These are phyloP conservation scores for Suillia variegata DNA, from an alignment of 2,888 invertebrate genomes.

Conservation along the genomic window DNA sequence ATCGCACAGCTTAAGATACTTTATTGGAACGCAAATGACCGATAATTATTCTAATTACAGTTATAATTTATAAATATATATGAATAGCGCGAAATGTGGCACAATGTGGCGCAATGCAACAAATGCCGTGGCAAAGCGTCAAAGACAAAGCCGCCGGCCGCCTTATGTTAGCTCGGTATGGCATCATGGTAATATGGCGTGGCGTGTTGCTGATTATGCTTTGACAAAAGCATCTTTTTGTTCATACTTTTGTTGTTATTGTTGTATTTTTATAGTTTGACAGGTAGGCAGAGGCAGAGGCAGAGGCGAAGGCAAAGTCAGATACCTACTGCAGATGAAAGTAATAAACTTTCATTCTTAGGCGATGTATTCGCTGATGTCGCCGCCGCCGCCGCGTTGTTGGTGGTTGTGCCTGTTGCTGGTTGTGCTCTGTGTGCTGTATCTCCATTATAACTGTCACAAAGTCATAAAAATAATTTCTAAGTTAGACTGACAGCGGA, in stretches of 20 bases:
- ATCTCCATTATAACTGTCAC: slow-evolving; percentile 20
- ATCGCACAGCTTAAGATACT: background rate
- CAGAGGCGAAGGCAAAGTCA: background rate
- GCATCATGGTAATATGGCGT: too few relatives aligned
- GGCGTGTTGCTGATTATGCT: too few relatives aligned
- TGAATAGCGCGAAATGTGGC: background rate
- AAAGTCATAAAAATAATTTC: slow-evolving; percentile 13
- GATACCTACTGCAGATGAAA: slow-evolving; percentile 4
- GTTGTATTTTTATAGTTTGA: background rate
- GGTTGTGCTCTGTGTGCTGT: slow-evolving; percentile 3
- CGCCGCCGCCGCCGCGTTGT: too few relatives aligned
- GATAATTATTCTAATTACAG: slow-evolving; percentile 6
- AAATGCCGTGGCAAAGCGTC: background rate
- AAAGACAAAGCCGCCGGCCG: too few relatives aligned
- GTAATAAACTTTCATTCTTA: slow-evolving; percentile 11
- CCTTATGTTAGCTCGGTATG: too few relatives aligned
- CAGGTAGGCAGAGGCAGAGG: background rate
- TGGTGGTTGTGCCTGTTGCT: background rate
- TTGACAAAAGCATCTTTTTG: too few relatives aligned
- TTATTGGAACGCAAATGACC: background rate
- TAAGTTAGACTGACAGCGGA: background rate
- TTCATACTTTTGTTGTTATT: too few relatives aligned
- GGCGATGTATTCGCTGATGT: background rate
- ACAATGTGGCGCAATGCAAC: background rate
- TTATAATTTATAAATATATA: background rate